Base-by-base conservation (phyloP, 2,113 vertebrate genomes). In the Caranx melampygus region DNA sequence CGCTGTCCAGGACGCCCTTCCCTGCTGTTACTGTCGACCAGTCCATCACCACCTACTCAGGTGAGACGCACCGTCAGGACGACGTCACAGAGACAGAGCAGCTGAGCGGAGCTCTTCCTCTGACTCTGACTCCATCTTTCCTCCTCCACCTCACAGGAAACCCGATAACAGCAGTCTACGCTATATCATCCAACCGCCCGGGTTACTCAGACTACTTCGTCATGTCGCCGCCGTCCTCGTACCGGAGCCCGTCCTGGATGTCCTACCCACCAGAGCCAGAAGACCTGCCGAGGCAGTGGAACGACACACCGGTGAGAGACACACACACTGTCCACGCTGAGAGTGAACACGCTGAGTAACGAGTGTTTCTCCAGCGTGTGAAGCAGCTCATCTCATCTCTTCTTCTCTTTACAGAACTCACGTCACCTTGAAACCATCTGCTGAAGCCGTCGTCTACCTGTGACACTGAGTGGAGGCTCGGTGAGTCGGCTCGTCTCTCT, bases 241-340 rank as follows among this genome's bases (percentile, higher is more conserved):
- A 99, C 89, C 95, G 97, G 42, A 98, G 94, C 88, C 97, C 97
- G 13, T 96, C 96, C 80, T 99, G 98, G 98, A 97, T 98, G 97
- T 96, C 97, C 67, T 99, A 98, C 49, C 95, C 97, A 1, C 97
- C 96, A 13, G 98, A 99, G 77, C 95, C 92, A 18, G 97, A 95
- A 0, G 98, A 99, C 85, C 89, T 98, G 70, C 95, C 97, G 0
- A 95, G 95, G 57, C 98, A 98, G 91, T 99, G 98, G 98, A 97
- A 94, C 49, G 98, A 99, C 86, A 95, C 97, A 6, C 92, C 92
- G 16, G 92, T 94, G 64, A 92, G 91, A 85, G 21, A 57, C 57
- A 0, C 12, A 16, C 57, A 0, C 12, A 16, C 33, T 34, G 26
- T 2, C 20, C 62, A 11, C 3, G 2, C 18, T 0, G 13, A 54